Evolutionary conservation across 2,888 invertebrate genomes (phyloP), one percentile per base, ranked within the genome.

Genomic region (Lasius platythorax): DNA sequence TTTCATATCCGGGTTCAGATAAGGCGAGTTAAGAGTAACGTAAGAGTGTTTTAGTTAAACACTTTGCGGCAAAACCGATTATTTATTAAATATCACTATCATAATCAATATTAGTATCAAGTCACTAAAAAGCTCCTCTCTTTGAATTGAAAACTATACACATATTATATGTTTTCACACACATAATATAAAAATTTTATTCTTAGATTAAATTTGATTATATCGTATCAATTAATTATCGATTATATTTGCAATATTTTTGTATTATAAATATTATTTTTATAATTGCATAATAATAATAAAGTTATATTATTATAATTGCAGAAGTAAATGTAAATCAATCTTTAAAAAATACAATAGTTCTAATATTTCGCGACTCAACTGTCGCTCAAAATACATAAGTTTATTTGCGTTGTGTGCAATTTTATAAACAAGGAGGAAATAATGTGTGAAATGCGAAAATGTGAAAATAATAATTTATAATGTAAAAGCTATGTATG

Each of bases 1-100:
- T 89, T 85, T 74, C 76, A 66, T 40, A 12, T 85, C 66, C 74
- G 23, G 73, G 50, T 86, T 86, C 68, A 63, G 76, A 81, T 86
- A 73, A 73, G 23, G 33, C 53, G 5, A 8, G 66, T 28, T 37
- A 37, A 53, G 56, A 56, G 18, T 40, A 23, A 66, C 30, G 28
- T 46, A 23, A 30, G 23, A 43, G 28, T 30, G 46, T 61, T 46
- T 61, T 23, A 23, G 33, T 72, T 23, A 18, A 33, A 58, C 40
- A 56, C 3, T 4, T 28, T 8, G 3, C 40, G 46, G 43, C 33
- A 23, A 81, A 68, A 37, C n/a, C 18, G 33, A 46, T 12, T 40
- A 33, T 43, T 12, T 40, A 23, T 6, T 33, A 15, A 11, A 15
- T n/a, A 33, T 79, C 30, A n/a, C 8, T 8, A 64, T 28, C 12